Evolutionary conservation across 2,888 invertebrate species (phyloP), one percentile per base, ranked within the genome.

Genomic region (Venustoraphidia nigricollis): DNA sequence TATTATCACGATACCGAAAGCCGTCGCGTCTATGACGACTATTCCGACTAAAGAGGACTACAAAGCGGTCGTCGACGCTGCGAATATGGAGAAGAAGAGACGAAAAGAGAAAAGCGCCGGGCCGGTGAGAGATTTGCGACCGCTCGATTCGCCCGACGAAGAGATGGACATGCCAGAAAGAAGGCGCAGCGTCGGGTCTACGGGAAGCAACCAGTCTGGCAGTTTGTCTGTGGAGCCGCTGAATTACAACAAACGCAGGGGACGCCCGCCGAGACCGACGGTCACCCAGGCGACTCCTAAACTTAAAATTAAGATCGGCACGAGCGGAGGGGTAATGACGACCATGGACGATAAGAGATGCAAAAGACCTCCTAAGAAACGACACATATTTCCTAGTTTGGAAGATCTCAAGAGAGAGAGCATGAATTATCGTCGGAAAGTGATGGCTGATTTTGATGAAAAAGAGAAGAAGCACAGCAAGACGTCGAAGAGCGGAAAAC

Each of bases 21-120:
- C 90, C 3, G 86, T 90, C 9, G 87, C 89, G 17, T 89, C 89
- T 9, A 89, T 89, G 82, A 85, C 88, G 1, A 81, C 81, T 51
- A 87, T 90, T 58, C 88, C 89, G 2, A 88, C 89, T 0, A 76
- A 85, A 55, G 88, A 90, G 54, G 89, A 90, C 60, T 88, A 89
- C 59, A 80, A 83, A 58, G 76, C 75, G 36, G 70, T 76, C 9
- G 69, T 72, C 3, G 82, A 83, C 47, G 73, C 77, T 1, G 77
- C 77, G 37, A 70, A 76, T 55, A 78, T 80, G 58, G 83, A 87
- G 63, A 84, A 86, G 58, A 75, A 82, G 48, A 59, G 71, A 11
- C 74, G 75, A 61, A 70, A 76, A 56, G 63, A 62, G 41, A 73
- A 77, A 49, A 72, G 75, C 50, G 65, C 70, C 36, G 72, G 71